Base-by-base conservation (phyloP, 2,113 vertebrate species). In the Gasterosteus aculeatus region DNA sequence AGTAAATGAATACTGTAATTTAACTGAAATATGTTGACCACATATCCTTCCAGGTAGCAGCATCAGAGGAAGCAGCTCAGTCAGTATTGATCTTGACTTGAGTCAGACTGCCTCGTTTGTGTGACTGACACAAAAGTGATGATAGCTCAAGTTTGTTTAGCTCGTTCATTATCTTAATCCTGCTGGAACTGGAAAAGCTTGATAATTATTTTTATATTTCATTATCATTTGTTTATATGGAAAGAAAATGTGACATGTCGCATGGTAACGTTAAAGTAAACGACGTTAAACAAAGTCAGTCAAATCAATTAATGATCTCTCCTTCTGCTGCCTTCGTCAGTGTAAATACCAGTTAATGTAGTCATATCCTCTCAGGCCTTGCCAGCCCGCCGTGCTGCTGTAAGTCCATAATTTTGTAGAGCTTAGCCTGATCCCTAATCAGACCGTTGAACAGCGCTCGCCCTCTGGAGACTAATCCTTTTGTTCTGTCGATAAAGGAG, bases 11-110 rank as follows among this genome's bases (percentile, higher is more conserved):
- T 88, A 89, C 94, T 95, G 91, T 93, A 92, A 95, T 95, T 94
- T 94, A 71, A 75, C 87, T 92, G 91, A 94, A 93, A 94, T 89
- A 94, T 93, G 91, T 90, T 91, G 92, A 93, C 93, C 91, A 93
- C 89, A 87, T 91, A 88, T 90, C 87, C 90, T 93, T 78, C 88
- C 87, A 92, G 87, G 82, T 89, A 92, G 87, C 72, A 84, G 85
- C 87, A 87, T 91, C 75, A 87, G 68, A 88, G 70, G 72, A 87
- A 83, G 82, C 73, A 83, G 83, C 85, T 87, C 87, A 91, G 91
- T 91, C 86, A 81, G 82, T 87, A 90, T 89, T 92, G 91, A 93
- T 91, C 85, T 77, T n/a, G 72, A 72, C 74, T 87, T 73, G 77
- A 80, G 76, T 82, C 68, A 73, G 69, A 77, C 83, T 78, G 69